A percentile compares a stretch with the other conserved stretches of the same genome.
Evolutionary conservation across 2,797 vertebrate species (phyloP).

Genomic region (Micropoecilia bifurca): DNA sequence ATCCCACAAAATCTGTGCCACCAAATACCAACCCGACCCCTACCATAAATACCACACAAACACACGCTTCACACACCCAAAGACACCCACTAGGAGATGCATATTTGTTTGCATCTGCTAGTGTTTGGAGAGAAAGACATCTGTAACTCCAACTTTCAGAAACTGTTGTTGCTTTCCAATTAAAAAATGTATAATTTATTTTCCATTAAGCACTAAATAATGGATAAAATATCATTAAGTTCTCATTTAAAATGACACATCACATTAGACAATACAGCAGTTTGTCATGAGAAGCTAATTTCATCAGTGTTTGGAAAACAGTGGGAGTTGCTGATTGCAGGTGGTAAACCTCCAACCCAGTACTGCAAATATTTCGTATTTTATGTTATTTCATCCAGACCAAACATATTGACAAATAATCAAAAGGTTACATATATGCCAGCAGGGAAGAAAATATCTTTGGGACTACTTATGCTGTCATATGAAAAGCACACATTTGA

Average conservation of each 20-base stretch:
- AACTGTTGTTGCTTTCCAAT: not conserved
- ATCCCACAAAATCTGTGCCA: not conserved
- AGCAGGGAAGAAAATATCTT: not conserved
- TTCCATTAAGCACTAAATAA: slow-evolving; percentile 29
- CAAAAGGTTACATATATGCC: not conserved
- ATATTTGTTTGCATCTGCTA: not conserved
- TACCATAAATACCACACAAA: not conserved
- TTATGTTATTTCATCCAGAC: not conserved
- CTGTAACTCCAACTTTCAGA: slow-evolving; percentile 1
- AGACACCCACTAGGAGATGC: not conserved
- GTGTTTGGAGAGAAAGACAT: not conserved
- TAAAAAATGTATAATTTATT: not conserved
- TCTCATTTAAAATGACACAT: slow-evolving; percentile 55
- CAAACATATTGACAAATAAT: not conserved
- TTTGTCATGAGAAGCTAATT: slow-evolving; percentile 52
- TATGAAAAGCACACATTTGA: not conserved
- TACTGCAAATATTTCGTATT: slow-evolving; percentile 1
- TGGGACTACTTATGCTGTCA: not conserved
- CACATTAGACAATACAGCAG: slow-evolving; percentile 31
- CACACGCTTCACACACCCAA: not conserved
- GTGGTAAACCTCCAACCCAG: slow-evolving; percentile 48
- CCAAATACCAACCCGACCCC: not conserved
- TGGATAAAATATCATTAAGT: slow-evolving; percentile 27
- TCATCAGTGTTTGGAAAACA: slow-evolving; percentile 50
- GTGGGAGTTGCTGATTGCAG: slow-evolving; percentile 48